Percentiles rank a stretch among this genome's conserved stretches.
These are phyloP conservation scores for Nannoperca obscura DNA, from an alignment of 2,797 vertebrate genomes.

Conservation along the genomic window DNA sequence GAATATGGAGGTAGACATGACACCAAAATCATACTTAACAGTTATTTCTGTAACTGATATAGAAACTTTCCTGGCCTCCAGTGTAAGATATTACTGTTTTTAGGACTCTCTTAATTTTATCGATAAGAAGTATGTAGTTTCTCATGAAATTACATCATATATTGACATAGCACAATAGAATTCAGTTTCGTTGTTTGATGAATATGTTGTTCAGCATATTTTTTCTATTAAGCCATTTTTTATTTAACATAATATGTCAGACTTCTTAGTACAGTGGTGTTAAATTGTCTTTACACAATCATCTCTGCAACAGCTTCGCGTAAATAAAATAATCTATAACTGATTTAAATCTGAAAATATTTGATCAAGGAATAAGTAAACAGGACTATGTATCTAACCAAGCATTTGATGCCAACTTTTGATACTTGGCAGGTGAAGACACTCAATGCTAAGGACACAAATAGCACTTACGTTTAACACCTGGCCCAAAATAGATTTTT, in stretches of 20 bases:
- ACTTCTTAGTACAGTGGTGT: neutral
- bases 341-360: slow-evolving; percentile 2
- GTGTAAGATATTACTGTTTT: neutral
- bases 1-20: slow-evolving; percentile 92
- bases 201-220: slow-evolving; percentile 1
- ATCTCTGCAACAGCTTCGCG: neutral
- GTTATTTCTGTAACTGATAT: neutral
- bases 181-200: neutral
- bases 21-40: neutral
- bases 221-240: neutral
- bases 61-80: neutral
- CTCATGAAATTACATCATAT: neutral
- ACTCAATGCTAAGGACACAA: neutral
- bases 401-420: neutral
- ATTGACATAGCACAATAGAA: neutral
- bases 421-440: neutral
- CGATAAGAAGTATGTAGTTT: neutral
- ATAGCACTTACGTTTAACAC: neutral
- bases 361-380: slow-evolving; percentile 1
- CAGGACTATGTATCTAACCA: neutral
- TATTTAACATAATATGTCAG: neutral
- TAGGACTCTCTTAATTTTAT: neutral
- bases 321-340: neutral
- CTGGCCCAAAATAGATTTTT: neutral
- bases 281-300: neutral